These are phyloP conservation scores for Pangasianodon hypophthalmus DNA, from an alignment of 2,113 vertebrate species.

Conservation along the genomic window DNA sequence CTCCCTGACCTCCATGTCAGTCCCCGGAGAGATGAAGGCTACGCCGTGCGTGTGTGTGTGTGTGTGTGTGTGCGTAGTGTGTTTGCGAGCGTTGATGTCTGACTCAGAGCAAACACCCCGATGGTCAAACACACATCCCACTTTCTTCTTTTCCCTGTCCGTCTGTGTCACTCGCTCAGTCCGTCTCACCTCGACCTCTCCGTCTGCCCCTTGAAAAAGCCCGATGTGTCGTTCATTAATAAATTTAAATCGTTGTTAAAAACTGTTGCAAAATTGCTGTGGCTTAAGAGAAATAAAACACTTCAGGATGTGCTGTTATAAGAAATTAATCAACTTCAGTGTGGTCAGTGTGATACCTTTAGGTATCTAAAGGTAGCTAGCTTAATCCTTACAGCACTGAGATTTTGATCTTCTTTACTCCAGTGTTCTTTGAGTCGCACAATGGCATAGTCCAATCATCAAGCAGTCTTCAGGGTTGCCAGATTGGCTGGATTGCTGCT, in stretches of 20 bases:
- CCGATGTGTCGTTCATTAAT: background rate
- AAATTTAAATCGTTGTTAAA: background rate
- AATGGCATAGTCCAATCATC: no score
- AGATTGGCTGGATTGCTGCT: background rate
- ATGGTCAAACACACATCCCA: constrained; percentile 68
- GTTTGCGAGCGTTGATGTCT: constrained; percentile 60
- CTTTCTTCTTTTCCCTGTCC: constrained; percentile 31
- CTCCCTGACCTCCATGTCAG: constrained; percentile 76
- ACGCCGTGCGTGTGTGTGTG: constrained; percentile 60
- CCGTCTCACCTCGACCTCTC: background rate
- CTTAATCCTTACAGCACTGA: background rate
- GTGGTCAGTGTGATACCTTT: no score
- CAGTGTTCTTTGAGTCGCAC: background rate
- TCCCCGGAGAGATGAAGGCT: constrained; percentile 66
- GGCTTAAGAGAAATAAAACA: background rate
- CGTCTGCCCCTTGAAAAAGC: background rate
- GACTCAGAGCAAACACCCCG: constrained; percentile 71
- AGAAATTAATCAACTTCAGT: background rate
- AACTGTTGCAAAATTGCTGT: background rate
- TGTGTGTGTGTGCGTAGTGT: constrained; percentile 48
- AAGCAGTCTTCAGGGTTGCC: background rate
- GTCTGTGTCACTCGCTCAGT: background rate
- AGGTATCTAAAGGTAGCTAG: no score
- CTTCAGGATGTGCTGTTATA: background rate
- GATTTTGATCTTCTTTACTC: background rate